These are phyloP conservation scores for Nothobranchius kuhntae DNA, from an alignment of 2,113 vertebrate species.

Conservation along the genomic window DNA sequence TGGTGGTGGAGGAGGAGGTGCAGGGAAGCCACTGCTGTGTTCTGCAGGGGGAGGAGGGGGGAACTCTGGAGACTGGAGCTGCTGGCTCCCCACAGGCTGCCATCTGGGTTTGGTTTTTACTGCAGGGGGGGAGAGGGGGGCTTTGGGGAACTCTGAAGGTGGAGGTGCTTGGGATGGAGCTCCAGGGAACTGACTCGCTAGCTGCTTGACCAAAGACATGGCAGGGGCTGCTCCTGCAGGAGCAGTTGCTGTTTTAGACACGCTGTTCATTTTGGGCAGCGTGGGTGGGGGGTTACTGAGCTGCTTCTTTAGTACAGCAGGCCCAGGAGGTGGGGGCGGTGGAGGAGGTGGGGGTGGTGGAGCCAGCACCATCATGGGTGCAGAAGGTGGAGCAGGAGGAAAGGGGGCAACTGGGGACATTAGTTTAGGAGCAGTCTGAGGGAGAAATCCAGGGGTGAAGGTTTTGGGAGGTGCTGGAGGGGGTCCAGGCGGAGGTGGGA, in stretches of 20 bases:
- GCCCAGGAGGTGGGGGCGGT: constrained; percentile 70
- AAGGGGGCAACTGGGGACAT: constrained; percentile 65
- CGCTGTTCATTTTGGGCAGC: constrained; percentile 89
- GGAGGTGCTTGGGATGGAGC: constrained; percentile 54
- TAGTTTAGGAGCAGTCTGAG: constrained; percentile 76
- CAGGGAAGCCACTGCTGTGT: constrained; percentile 45
- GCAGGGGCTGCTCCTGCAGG: constrained; percentile 57
- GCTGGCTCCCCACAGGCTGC: constrained; percentile 82
- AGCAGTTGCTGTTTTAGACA: constrained; percentile 73
- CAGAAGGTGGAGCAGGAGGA: constrained; percentile 61
- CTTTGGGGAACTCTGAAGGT: constrained; percentile 70
- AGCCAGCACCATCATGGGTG: constrained; percentile 23
- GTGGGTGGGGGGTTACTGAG: constrained; percentile 82
- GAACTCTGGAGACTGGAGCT: constrained; percentile 82
- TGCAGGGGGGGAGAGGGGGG: constrained; percentile 88
- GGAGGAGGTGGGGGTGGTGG: constrained; percentile 66
- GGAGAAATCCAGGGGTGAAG: constrained; percentile 72
- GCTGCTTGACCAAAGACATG: constrained; percentile 87
- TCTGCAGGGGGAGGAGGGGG: constrained; percentile 82
- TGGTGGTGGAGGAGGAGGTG: constrained; percentile 64
- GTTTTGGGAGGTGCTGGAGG: constrained; percentile 83
- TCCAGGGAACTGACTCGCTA: constrained; percentile 89
- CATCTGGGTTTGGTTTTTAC: constrained; percentile 95
- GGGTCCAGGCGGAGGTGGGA: constrained; percentile 65
- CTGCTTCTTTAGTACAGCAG: constrained; percentile 83